A percentile compares a stretch with the other conserved stretches of the same genome.
These are phyloP conservation scores for Dicyrtomina minuta DNA, from an alignment of 2,888 invertebrate species.

Conservation along the genomic window DNA sequence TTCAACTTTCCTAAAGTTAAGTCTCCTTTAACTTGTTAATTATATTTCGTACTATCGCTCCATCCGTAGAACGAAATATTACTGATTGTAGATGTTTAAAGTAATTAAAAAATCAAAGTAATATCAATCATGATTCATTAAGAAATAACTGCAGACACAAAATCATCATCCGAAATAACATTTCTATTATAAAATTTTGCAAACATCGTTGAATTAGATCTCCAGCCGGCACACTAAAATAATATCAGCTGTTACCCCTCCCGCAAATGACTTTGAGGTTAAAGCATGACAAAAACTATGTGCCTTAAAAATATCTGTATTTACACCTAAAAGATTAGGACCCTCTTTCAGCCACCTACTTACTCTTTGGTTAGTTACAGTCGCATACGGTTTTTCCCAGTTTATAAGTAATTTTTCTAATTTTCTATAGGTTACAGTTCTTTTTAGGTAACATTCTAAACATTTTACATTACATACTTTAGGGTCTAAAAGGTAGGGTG, in stretches of 20 bases:
- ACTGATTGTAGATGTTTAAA: no score
- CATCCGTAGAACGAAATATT: no score
- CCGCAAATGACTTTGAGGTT: background rate
- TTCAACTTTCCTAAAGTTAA: slow-evolving; percentile 9
- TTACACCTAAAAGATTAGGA: background rate
- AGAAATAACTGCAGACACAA: no score
- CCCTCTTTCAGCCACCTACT: background rate
- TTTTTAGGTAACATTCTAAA: background rate
- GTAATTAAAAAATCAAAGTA: no score
- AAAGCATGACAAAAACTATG: background rate
- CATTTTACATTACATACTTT: background rate
- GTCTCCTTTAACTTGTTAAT: no score
- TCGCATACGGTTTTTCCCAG: background rate
- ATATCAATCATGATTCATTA: background rate
- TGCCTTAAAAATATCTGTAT: background rate
- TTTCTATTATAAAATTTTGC: slow-evolving; percentile 14
- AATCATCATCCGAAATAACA: no score
- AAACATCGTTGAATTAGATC: background rate
- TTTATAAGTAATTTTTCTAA: background rate
- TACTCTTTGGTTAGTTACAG: background rate
- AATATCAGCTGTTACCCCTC: background rate
- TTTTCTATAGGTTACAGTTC: background rate
- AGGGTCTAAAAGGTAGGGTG: background rate
- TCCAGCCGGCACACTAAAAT: background rate
- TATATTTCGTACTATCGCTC: background rate